Conservation (phyloP, 2,113 vertebrate genomes). For the Terrapene triunguis region DNA sequence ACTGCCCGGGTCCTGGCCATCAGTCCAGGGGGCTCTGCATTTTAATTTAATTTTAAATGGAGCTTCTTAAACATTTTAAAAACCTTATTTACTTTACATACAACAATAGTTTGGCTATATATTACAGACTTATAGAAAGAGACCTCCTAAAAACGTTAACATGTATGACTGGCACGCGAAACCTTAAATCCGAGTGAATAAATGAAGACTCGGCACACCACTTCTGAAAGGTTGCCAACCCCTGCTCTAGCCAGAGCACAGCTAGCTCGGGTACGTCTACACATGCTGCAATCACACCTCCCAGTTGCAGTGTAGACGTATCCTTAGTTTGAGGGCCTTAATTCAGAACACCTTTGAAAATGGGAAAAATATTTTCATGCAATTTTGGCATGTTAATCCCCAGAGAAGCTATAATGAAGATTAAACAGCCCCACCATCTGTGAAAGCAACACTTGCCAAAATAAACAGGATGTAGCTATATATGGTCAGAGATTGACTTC, state of each 20-base stretch:
- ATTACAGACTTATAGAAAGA: too few relatives aligned
- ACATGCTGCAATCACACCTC: neutral
- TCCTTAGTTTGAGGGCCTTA: constrained; percentile 6
- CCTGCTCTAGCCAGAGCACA: neutral
- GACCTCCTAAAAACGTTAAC: too few relatives aligned
- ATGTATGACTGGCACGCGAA: too few relatives aligned
- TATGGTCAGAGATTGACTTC: constrained; percentile 29
- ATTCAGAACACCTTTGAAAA: neutral
- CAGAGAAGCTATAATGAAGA: constrained; percentile 37
- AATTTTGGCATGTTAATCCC: constrained; percentile 9
- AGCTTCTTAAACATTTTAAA: too few relatives aligned
- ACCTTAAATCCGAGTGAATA: too few relatives aligned
- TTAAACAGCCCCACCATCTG: constrained; percentile 47
- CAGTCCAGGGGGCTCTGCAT: too few relatives aligned
- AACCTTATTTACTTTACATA: too few relatives aligned
- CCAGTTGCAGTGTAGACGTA: neutral
- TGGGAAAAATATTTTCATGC: neutral
- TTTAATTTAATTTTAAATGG: too few relatives aligned
- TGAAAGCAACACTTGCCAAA: constrained; percentile 61
- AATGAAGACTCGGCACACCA: too few relatives aligned
- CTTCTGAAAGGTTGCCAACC: too few relatives aligned
- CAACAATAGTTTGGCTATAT: too few relatives aligned
- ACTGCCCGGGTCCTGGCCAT: too few relatives aligned
- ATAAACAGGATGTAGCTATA: neutral
- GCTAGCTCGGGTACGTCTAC: neutral